Evolutionary conservation across 2,797 vertebrate genomes (phyloP).

Genomic region (Zenarchopterus dispar): DNA sequence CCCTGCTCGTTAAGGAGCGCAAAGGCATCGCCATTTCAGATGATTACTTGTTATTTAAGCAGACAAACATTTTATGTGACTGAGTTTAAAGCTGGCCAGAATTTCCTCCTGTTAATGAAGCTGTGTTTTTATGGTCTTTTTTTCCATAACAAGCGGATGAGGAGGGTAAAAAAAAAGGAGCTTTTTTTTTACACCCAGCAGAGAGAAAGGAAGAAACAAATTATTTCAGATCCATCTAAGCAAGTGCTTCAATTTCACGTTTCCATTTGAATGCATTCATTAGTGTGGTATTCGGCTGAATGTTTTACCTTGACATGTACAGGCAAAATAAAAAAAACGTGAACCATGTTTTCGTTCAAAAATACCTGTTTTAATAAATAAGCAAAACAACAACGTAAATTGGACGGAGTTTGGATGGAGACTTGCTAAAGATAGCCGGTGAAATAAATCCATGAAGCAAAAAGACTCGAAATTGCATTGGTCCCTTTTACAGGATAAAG

Average conservation of each 20-base stretch:
- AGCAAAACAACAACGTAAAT: constrained; percentile 87
- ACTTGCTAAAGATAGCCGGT: constrained; percentile 67
- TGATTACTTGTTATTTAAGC: constrained; percentile 68
- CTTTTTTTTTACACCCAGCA: constrained; percentile 45
- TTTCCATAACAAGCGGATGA: constrained; percentile 55
- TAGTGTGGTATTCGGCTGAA: background rate
- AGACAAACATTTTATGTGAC: constrained; percentile 73
- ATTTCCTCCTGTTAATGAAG: constrained; percentile 76
- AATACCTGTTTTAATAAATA: constrained; percentile 96
- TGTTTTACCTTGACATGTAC: background rate
- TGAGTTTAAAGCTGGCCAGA: constrained; percentile 65
- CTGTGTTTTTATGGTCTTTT: constrained; percentile 61
- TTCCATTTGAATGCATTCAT: background rate
- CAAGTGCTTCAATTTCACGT: background rate
- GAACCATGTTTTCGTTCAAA: constrained; percentile 69
- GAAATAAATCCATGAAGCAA: constrained; percentile 78
- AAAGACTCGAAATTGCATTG: constrained; percentile 81
- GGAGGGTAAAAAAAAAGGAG: background rate
- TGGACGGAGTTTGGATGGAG: constrained; percentile 76
- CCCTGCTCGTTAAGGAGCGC: constrained; percentile 68
- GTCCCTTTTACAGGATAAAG: constrained; percentile 78
- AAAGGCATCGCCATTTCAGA: constrained; percentile 62
- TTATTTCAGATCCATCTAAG: no score
- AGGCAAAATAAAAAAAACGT: constrained; percentile 10
- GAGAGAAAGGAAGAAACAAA: constrained; percentile 11